Conservation (phyloP, 2,888 invertebrate genomes). For the Pyrrhosoma nymphula region DNA sequence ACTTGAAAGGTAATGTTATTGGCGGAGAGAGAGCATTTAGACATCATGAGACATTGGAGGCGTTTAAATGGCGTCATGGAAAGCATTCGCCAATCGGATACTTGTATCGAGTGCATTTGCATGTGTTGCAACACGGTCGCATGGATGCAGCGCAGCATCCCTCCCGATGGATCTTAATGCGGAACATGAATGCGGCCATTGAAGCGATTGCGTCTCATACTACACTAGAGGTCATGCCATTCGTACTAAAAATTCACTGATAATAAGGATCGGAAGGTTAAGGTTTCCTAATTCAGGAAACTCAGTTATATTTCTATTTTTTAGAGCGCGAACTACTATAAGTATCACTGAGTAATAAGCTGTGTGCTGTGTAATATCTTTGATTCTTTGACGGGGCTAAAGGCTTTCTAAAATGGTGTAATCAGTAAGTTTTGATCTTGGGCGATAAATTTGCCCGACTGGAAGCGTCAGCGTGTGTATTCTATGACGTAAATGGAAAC, state of each 20-base stretch:
- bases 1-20: neutral
- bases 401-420: too few species aligned
- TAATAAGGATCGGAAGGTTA: neutral
- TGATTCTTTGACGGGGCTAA: too few species aligned
- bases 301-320: too few species aligned
- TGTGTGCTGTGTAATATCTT: too few species aligned
- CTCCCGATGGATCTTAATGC: neutral
- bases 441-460: too few species aligned
- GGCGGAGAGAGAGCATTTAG: neutral
- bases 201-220: neutral
- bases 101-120: neutral
- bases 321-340: too few species aligned
- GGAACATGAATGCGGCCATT: neutral
- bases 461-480: too few species aligned
- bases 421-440: too few species aligned
- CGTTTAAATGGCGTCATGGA: slow-evolving; percentile 30
- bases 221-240: neutral
- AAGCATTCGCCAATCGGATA: neutral
- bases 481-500: too few species aligned
- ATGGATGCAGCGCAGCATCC: neutral
- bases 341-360: too few species aligned
- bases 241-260: neutral
- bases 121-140: neutral
- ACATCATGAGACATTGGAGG: slow-evolving; percentile 34
- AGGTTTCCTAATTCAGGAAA: too few species aligned